Base-by-base conservation (phyloP, 2,888 invertebrate genomes). In the Rhogogaster chlorosoma region DNA sequence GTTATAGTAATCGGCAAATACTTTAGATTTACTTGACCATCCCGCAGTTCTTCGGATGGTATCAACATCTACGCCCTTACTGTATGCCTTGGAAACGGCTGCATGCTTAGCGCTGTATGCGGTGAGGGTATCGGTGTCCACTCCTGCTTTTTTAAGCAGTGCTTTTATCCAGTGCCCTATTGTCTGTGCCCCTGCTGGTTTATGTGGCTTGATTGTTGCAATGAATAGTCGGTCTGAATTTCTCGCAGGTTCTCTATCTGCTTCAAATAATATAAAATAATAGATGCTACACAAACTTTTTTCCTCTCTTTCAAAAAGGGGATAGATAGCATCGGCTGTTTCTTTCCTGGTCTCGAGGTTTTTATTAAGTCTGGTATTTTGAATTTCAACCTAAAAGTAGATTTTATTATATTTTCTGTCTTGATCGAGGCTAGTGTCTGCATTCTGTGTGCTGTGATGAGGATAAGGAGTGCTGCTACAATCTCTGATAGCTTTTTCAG, bases 401-500 rank as follows among this genome's bases (percentile, higher is more conserved):
- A 64, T 73, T 57, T 42, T 26, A 10, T 61, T 45, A 80, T 80
- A 83, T 87, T 61, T 18, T 38, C 26, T 1, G 32, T n/a, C 3
- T 32, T 61, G 12, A 80, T 80, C 3, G 61, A 22, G 5, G 57
- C 32, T 22, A 80, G 22, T 1, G 80, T 61, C 32, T 80, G 80
- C 5, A 80, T 1, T 18, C 80, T 9, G 12, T 61, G 64, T 1
- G 61, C 64, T 18, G 57, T 86, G 38, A 15, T 82, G 26, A 67
- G 84, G 0, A 53, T 26, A 64, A 90, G 53, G n/a, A 91, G 84
- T 4, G 88, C 88, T 10, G 87, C 84, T 22, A 88, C 67, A 85
- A 89, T 89, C 78, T 88, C 87, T 10, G 88, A 86, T 22, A 89
- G 57, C 53, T 85, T 29, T 84, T 87, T 84, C 22, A 88, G 29